Conservation (phyloP, 1,140 invertebrate genomes). For the Zaprionus taronus region DNA sequence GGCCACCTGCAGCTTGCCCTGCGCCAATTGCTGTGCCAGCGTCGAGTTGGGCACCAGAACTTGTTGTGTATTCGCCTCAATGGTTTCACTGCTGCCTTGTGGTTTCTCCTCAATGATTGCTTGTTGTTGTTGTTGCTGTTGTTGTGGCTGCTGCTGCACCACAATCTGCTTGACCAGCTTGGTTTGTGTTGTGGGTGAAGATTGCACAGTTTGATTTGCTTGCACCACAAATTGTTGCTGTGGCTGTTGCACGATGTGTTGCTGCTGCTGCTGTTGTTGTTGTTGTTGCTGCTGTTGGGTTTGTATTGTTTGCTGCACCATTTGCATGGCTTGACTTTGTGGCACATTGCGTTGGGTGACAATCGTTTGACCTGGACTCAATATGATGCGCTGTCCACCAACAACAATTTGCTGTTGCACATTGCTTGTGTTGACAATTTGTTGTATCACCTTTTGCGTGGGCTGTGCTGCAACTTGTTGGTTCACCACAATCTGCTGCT, state of each 20-base stretch:
- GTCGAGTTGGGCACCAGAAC: slow-evolving; percentile 91
- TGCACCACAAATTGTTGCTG: slow-evolving; percentile 70
- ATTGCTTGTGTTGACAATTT: slow-evolving; percentile 83
- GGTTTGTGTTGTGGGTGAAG: slow-evolving; percentile 56
- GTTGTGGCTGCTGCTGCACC: slow-evolving; percentile 61
- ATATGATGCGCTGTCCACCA: slow-evolving; percentile 78
- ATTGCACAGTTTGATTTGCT: slow-evolving; percentile 68
- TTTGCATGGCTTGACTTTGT: slow-evolving; percentile 73
- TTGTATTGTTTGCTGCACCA: slow-evolving; percentile 82
- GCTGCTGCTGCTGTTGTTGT: slow-evolving; percentile 49
- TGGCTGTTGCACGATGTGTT: slow-evolving; percentile 72
- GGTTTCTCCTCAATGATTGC: slow-evolving; percentile 57
- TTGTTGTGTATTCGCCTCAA: slow-evolving; percentile 85
- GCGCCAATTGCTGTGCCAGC: slow-evolving; percentile 90
- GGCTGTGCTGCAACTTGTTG: slow-evolving; percentile 61
- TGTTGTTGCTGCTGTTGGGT: slow-evolving; percentile 65
- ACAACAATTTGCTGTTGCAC: slow-evolving; percentile 83
- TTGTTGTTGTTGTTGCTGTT: slow-evolving; percentile 75
- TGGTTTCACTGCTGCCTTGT: slow-evolving; percentile 46
- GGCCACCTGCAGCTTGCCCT: slow-evolving; percentile 92
- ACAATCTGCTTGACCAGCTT: slow-evolving; percentile 66
- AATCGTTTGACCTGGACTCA: slow-evolving; percentile 82
- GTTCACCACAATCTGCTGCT: slow-evolving; percentile 66
- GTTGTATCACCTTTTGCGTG: slow-evolving; percentile 81
- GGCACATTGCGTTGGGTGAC: slow-evolving; percentile 77